Conservation (phyloP, 2,797 vertebrate species). For the Euthynnus affinis region DNA sequence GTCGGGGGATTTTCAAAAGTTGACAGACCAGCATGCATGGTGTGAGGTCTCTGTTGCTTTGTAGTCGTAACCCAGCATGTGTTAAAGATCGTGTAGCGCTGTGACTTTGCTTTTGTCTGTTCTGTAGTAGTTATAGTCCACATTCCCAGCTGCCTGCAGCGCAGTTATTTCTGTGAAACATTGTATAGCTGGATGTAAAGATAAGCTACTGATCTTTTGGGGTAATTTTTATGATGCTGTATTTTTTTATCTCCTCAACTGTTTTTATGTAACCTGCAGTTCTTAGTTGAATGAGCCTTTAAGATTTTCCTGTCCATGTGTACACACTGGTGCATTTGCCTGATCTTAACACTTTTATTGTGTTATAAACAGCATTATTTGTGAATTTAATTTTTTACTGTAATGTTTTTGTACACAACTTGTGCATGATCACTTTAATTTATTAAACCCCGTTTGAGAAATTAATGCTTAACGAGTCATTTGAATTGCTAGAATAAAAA, state of each 20-base stretch:
- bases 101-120: conserved; percentile 86
- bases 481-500: conserved; percentile 47
- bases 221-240: conserved; percentile 77
- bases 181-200: conserved; percentile 85
- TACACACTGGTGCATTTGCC: conserved; percentile 85
- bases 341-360: conserved; percentile 85
- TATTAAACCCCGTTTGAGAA: conserved; percentile 96
- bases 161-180: conserved; percentile 77
- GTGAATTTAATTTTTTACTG: conserved; percentile 85
- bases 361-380: conserved; percentile 86
- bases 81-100: conserved; percentile 84
- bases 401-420: conserved; percentile 89
- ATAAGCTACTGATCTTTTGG: conserved; percentile 79
- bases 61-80: conserved; percentile 92
- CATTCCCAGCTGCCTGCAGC: conserved; percentile 82
- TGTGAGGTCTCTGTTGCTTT: conserved; percentile 86
- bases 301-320: conserved; percentile 80
- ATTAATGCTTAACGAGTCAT: conserved; percentile 54
- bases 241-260: conserved; percentile 80
- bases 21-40: conserved; percentile 83
- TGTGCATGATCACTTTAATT: conserved; percentile 97
- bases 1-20: conserved; percentile 90
- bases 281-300: conserved; percentile 71
- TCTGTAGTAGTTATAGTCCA: conserved; percentile 70
- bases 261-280: conserved; percentile 82